A percentile compares a stretch with the other conserved stretches of the same genome.
Evolutionary conservation across 2,113 vertebrate species (phyloP).

Genomic region (Pithys albifrons): DNA sequence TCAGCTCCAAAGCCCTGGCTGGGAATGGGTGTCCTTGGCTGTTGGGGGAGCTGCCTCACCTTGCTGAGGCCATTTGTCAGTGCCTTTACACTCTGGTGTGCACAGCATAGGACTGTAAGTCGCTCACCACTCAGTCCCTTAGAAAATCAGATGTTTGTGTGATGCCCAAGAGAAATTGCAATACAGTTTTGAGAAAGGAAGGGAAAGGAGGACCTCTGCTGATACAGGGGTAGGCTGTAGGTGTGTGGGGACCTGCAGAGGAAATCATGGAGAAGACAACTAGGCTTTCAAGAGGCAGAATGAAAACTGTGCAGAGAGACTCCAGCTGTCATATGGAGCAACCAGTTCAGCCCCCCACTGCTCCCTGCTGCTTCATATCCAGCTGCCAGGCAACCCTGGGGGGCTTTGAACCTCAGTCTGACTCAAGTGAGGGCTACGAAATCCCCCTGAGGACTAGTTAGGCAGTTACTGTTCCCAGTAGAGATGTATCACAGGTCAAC

Average conservation of each 20-base stretch:
- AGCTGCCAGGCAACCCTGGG: background rate
- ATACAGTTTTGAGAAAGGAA: background rate
- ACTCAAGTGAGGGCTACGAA: fast-evolving
- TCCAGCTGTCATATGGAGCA: background rate
- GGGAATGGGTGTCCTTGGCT: background rate
- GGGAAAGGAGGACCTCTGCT: background rate
- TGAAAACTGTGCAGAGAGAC: background rate
- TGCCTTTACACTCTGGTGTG: background rate
- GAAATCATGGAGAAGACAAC: background rate
- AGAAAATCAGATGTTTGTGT: background rate
- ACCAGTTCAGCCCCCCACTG: background rate
- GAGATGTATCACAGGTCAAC: background rate
- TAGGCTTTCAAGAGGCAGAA: background rate
- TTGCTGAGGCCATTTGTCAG: background rate
- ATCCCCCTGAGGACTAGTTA: background rate
- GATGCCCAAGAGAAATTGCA: background rate
- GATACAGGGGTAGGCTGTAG: background rate
- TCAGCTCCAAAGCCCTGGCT: background rate
- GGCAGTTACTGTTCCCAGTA: background rate
- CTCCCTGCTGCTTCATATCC: background rate
- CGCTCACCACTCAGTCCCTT: background rate
- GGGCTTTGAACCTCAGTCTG: background rate
- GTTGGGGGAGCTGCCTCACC: background rate
- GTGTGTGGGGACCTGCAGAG: background rate
- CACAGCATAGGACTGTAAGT: background rate